Conservation (phyloP, 2,113 vertebrate genomes). For the Neofelis nebulosa region DNA sequence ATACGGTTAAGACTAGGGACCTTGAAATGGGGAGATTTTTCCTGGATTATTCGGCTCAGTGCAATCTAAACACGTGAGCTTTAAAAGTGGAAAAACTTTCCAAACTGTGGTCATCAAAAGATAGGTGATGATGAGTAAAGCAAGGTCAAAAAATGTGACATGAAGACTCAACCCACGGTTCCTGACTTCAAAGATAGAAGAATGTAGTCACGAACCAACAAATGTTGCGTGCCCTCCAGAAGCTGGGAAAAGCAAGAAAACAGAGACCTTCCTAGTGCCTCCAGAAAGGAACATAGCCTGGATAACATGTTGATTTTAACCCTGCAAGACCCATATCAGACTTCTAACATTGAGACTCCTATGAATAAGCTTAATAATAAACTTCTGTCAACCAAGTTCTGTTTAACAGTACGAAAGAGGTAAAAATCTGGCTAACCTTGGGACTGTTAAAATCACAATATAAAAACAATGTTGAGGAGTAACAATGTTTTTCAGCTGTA, state of each 20-base stretch:
- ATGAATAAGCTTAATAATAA: neutral
- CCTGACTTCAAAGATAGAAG: neutral
- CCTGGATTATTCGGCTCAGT: neutral
- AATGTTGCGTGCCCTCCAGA: neutral
- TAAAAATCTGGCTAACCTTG: neutral
- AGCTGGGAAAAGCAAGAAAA: neutral
- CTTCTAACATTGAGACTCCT: neutral
- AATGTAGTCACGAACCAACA: neutral
- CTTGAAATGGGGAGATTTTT: neutral
- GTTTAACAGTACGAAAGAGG: neutral
- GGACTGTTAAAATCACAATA: neutral
- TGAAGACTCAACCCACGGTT: neutral
- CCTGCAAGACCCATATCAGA: neutral
- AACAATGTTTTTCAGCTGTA: neutral
- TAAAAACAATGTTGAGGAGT: neutral
- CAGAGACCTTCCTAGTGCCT: neutral
- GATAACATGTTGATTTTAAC: neutral
- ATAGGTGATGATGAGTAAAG: neutral
- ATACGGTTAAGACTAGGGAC: neutral
- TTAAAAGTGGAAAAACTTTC: neutral
- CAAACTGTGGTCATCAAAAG: neutral
- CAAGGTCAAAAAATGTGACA: neutral
- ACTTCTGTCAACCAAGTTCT: neutral
- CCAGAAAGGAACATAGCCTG: neutral
- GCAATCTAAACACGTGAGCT: neutral